Evolutionary conservation across 2,113 vertebrate species (phyloP).

Genomic region (Cyanoderma ruficeps): DNA sequence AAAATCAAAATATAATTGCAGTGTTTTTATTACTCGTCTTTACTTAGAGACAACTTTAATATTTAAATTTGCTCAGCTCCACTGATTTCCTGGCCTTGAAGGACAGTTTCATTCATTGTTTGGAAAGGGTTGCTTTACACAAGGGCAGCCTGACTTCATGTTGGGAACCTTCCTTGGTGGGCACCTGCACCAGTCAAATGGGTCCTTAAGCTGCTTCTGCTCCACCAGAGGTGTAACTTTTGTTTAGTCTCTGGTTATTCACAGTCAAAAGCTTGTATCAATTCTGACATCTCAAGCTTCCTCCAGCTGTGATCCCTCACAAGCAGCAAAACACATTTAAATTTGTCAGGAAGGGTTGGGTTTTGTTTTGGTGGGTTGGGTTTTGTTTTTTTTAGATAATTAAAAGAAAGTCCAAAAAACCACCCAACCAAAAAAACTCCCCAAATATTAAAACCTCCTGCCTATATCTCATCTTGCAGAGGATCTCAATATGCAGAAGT

Average conservation of each 20-base stretch:
- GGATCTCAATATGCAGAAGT: not conserved
- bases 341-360: not conserved
- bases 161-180: not conserved
- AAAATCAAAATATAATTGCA: slow-evolving; percentile 13
- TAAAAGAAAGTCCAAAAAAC: rapidly evolving
- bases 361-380: too few relatives aligned
- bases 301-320: not conserved
- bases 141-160: not conserved
- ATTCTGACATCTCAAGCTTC: not conserved
- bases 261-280: not conserved
- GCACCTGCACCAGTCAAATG: not conserved
- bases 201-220: not conserved
- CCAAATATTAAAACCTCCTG: not conserved
- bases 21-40: not conserved
- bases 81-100: not conserved
- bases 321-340: not conserved
- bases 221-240: rapidly evolving
- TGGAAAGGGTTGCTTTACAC: not conserved
- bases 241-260: not conserved
- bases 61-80: not conserved
- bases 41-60: not conserved
- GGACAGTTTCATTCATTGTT: not conserved
- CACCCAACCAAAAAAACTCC: rapidly evolving
- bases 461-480: not conserved
- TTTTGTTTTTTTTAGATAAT: not conserved